These are phyloP conservation scores for Rallus crepitans DNA, from an alignment of 2,797 vertebrate species.

Conservation along the genomic window DNA sequence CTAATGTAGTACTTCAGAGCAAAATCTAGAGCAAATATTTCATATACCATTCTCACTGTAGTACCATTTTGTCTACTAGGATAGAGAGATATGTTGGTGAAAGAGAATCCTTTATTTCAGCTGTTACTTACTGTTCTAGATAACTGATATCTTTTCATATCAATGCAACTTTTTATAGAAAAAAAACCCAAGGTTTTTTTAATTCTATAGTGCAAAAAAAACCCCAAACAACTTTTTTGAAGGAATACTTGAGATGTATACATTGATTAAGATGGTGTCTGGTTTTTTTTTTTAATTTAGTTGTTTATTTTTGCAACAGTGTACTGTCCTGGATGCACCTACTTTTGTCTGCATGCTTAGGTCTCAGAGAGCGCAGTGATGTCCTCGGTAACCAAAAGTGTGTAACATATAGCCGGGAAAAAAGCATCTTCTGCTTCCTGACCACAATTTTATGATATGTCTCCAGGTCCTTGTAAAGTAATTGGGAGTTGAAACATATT, in stretches of 20 bases:
- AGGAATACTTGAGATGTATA: background rate
- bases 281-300: background rate
- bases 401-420: background rate
- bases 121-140: background rate
- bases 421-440: slow-evolving; percentile 3
- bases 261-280: background rate
- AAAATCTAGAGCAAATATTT: background rate
- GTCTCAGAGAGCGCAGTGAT: background rate
- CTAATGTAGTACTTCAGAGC: background rate
- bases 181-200: background rate
- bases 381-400: background rate
- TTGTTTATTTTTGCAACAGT: background rate
- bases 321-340: background rate
- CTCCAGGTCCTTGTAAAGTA: slow-evolving; percentile 27
- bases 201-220: background rate
- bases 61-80: background rate
- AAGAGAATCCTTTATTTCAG: background rate
- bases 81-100: background rate
- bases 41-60: background rate
- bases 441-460: background rate
- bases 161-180: background rate
- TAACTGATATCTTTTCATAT: background rate
- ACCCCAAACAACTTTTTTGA: background rate
- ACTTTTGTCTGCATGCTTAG: background rate
- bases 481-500: slow-evolving; percentile 10